Conservation (phyloP, 2,113 vertebrate genomes). For the Sceloporus undulatus region DNA sequence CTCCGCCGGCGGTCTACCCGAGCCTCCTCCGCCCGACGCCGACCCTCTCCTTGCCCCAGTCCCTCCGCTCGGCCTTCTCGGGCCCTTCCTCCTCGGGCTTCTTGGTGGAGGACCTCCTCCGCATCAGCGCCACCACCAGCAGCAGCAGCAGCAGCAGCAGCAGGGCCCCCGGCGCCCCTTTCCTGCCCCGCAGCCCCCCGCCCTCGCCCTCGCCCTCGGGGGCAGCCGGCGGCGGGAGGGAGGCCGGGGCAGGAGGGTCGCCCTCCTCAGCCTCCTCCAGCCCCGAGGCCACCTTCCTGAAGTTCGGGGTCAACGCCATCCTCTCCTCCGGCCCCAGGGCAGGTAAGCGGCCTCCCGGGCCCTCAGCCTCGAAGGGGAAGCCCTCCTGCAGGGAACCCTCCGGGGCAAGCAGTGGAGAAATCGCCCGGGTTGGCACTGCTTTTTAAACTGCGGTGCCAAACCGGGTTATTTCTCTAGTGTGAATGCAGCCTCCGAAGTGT, state of each 20-base stretch:
- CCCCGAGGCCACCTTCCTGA: constrained; percentile 86
- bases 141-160: constrained; percentile 50
- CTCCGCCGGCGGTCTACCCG: constrained; percentile 90
- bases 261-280: constrained; percentile 60
- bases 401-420: too few relatives aligned
- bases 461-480: too few relatives aligned
- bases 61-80: constrained; percentile 84
- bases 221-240: too few relatives aligned
- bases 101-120: constrained; percentile 91
- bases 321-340: constrained; percentile 88
- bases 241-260: too few relatives aligned
- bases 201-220: constrained; percentile 17
- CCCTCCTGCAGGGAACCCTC: too few relatives aligned
- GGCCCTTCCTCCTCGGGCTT: constrained; percentile 85
- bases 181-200: constrained; percentile 36
- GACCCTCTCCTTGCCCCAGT: constrained; percentile 86
- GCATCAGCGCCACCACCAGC: constrained; percentile 76
- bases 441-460: too few relatives aligned
- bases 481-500: too few relatives aligned
- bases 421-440: too few relatives aligned
- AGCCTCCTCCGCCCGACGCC: constrained; percentile 86
- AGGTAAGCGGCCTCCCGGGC: constrained; percentile 77
- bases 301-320: constrained; percentile 97
- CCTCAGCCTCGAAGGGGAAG: too few relatives aligned
- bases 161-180: constrained; percentile 73